Conservation (phyloP, 2,113 vertebrate genomes). For the Campylorhamphus procurvoides region DNA sequence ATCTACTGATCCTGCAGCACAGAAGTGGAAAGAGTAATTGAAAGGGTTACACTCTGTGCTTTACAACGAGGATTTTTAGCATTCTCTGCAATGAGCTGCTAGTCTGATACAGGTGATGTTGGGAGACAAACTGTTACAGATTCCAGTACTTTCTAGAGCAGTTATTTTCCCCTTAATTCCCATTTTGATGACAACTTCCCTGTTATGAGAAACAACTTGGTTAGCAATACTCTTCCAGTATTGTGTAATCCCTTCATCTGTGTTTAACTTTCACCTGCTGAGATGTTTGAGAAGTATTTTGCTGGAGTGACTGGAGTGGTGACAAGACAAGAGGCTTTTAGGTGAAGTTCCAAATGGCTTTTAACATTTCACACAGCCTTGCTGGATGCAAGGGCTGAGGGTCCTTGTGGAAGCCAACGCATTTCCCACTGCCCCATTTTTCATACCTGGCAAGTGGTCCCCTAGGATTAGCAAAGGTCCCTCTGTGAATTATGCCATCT, state of each 20-base stretch:
- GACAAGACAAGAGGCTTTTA: neutral
- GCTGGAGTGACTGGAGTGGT: neutral
- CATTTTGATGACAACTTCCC: neutral
- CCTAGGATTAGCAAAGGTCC: neutral
- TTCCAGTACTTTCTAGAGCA: neutral
- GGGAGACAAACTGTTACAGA: neutral
- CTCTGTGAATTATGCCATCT: conserved; percentile 30
- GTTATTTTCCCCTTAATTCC: neutral
- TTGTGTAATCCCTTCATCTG: neutral
- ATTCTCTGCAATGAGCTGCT: neutral
- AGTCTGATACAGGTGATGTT: neutral
- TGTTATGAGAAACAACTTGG: neutral
- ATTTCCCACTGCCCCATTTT: neutral
- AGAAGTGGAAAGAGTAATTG: neutral
- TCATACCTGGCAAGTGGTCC: neutral
- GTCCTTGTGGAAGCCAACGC: neutral
- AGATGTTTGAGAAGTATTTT: neutral
- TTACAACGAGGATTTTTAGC: neutral
- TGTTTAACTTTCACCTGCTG: neutral
- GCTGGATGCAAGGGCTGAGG: neutral
- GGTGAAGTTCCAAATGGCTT: neutral
- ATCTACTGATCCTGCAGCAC: neutral
- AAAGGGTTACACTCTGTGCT: neutral
- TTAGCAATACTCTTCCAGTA: neutral
- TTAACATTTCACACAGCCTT: neutral